Evolutionary conservation across 1,140 invertebrate genomes (phyloP), one percentile per base, ranked within the genome.

Genomic region (Colletes latitarsis): DNA sequence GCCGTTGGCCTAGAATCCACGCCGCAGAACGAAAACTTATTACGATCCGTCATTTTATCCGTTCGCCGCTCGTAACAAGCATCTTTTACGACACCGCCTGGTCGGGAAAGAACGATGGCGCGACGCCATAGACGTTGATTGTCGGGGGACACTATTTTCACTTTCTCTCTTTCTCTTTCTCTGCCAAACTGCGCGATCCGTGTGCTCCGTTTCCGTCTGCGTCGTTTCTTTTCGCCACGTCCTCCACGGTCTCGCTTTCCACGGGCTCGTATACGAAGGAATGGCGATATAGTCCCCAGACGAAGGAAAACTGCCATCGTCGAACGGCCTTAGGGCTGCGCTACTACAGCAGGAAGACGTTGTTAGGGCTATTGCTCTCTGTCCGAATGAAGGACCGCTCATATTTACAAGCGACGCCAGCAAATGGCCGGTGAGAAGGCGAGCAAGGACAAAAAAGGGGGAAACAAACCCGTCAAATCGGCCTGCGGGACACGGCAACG

Each of bases 301-400:
- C 81, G 72, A 69, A 66, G 76, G 84, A 70, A 83, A 83, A 86
- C 76, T 82, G 57, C 67, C 75, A 73, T 80, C 84, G 63, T 58
- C 63, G 64, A 87, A 81, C 75, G 72, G 77, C 81, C 76, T 68
- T 78, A 77, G 49, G 77, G 80, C 81, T 75, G 70, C 74, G 71
- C 82, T 77, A 82, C 81, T 81, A 55, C 71, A 76, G 82, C 60
- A 80, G 82, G 81, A 90, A 90, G 88, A 89, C 87, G 85, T 89
- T 90, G 89, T 89, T 86, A 88, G 89, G 82, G 88, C 90, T 88
- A 91, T 91, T 85, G 86, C 82, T 91, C 90, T 90, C 88, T 90
- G 90, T 90, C 90, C 85, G 82, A 88, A 91, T 88, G 88, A 90
- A 90, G 89, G 80, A 90, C 88, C 88, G 89, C 88, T 91, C 90